Evolutionary conservation across 2,113 vertebrate species (phyloP).

Genomic region (Silurus asotus): DNA sequence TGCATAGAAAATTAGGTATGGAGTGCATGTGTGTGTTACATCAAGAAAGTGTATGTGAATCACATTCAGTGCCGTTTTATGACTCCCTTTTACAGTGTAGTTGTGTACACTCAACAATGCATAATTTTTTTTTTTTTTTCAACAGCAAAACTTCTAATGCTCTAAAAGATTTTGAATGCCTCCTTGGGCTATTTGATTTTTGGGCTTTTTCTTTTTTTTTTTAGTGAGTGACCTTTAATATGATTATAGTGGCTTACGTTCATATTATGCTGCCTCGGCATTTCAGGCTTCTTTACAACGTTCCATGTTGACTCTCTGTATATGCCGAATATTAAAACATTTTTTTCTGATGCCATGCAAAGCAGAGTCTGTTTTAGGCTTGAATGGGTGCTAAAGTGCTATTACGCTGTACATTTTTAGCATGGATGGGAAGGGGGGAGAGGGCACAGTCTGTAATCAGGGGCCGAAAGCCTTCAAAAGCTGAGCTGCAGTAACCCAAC

Average conservation of each 20-base stretch:
- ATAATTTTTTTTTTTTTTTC: neutral
- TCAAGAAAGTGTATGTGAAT: constrained; percentile 30
- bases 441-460: constrained; percentile 49
- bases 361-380: constrained; percentile 39
- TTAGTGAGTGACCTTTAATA: constrained; percentile 35
- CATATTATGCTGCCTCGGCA: constrained; percentile 21
- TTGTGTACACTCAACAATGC: constrained; percentile 2
- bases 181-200: constrained; percentile 3
- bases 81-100: constrained; percentile 18
- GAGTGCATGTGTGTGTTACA: constrained; percentile 33
- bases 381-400: constrained; percentile 39
- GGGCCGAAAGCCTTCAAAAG: constrained; percentile 31
- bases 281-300: constrained; percentile 25
- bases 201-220: neutral
- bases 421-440: constrained; percentile 10
- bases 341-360: constrained; percentile 38
- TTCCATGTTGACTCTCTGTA: constrained; percentile 26
- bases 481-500: constrained; percentile 40
- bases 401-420: constrained; percentile 49
- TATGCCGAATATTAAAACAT: constrained; percentile 38
- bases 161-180: constrained; percentile 25
- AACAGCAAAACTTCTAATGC: constrained; percentile 2
- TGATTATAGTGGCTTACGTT: constrained; percentile 23
- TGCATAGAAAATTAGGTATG: constrained; percentile 44
- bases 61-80: constrained; percentile 7